Evolutionary conservation across 2,888 invertebrate genomes (phyloP).

Genomic region (Frankliniella fusca): DNA sequence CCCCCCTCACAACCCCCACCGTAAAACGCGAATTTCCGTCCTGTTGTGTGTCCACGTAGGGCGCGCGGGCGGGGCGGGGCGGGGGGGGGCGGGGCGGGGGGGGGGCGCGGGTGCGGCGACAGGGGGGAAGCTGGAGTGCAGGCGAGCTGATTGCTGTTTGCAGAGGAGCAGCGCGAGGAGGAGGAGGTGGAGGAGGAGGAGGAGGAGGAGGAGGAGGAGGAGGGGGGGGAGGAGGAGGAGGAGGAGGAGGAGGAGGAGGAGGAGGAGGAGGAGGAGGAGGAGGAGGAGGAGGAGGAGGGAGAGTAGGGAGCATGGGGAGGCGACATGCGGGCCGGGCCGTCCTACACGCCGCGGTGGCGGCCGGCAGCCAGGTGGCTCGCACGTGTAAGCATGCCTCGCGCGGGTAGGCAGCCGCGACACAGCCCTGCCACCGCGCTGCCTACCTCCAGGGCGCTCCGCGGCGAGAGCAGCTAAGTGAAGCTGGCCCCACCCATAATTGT

Average conservation of each 20-base stretch:
- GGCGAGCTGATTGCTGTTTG: not conserved
- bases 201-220: not conserved
- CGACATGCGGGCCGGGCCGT: no score
- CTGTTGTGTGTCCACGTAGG: not conserved
- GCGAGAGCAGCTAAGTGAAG: no score
- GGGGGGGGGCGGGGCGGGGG: not conserved
- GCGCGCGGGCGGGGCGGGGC: not conserved
- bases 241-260: not conserved
- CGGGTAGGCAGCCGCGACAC: no score
- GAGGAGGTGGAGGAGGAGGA: not conserved
- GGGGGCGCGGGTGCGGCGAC: not conserved
- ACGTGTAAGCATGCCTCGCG: no score
- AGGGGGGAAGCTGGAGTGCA: not conserved
- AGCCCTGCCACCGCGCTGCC: no score
- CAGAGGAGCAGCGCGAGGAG: not conserved
- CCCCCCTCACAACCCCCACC: no score
- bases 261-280: not conserved
- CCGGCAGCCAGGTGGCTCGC: no score
- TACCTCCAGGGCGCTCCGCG: no score
- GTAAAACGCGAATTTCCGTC: no score
- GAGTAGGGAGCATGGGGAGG: not conserved
- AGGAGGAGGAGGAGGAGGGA: not conserved
- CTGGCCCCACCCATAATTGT: no score
- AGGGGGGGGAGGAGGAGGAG: not conserved
- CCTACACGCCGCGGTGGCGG: no score